A percentile compares a stretch with the other conserved stretches of the same genome.
Evolutionary conservation across 2,797 vertebrate species (phyloP).

Genomic region (Argentina silus): DNA sequence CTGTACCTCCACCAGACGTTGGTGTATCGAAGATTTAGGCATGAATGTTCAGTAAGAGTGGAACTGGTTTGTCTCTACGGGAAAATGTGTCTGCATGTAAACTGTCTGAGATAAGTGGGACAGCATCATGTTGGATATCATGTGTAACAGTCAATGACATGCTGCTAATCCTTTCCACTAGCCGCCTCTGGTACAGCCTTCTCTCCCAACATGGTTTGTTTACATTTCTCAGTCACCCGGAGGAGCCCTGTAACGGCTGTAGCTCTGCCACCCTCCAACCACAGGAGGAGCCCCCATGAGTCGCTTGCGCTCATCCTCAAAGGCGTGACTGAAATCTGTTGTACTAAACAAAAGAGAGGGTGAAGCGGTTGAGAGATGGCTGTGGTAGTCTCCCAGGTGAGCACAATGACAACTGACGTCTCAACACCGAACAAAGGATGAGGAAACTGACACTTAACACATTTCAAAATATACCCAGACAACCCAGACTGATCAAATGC

Average conservation of each 20-base stretch:
- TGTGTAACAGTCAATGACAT: constrained; percentile 27
- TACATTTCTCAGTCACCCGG: constrained; percentile 76
- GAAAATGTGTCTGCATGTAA: background rate
- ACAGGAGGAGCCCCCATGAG: constrained; percentile 66
- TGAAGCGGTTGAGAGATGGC: constrained; percentile 62
- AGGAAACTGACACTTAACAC: constrained; percentile 57
- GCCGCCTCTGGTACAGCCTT: constrained; percentile 48
- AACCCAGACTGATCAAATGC: constrained; percentile 49
- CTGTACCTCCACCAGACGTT: no score
- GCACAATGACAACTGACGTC: constrained; percentile 64
- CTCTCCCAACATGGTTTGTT: constrained; percentile 68
- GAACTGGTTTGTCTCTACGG: background rate
- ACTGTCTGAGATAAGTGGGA: constrained; percentile 16
- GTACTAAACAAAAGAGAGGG: constrained; percentile 56
- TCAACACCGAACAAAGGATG: constrained; percentile 44
- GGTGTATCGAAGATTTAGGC: no score
- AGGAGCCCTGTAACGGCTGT: constrained; percentile 66
- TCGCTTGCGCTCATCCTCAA: constrained; percentile 56
- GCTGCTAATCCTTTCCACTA: constrained; percentile 45
- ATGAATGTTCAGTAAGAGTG: constrained; percentile 21
- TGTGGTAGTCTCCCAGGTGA: constrained; percentile 68
- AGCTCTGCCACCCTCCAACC: constrained; percentile 61
- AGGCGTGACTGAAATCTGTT: constrained; percentile 66
- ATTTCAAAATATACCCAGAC: constrained; percentile 30
- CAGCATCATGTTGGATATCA: constrained; percentile 24